Base-by-base conservation (phyloP, 2,113 vertebrate genomes). In the Dolichallabes microphthalmus region DNA sequence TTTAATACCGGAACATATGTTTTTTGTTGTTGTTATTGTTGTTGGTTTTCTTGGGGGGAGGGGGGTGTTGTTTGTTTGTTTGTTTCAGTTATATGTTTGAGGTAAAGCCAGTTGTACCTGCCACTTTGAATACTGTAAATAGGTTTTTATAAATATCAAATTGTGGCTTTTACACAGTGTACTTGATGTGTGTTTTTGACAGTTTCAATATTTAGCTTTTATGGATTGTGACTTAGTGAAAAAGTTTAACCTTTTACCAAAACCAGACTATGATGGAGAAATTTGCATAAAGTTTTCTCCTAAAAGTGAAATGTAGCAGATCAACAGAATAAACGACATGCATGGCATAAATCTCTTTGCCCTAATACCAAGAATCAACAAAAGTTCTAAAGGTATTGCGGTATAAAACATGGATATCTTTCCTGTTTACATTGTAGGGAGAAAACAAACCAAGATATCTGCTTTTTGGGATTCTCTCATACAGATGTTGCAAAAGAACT, bases 391-490 rank as follows among this genome's bases (percentile, higher is more conserved):
- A 53, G 30, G 27, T 78, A 52, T 57, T 45, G 22, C 17, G 20
- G 25, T 32, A 73, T 10, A 17, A 76, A 82, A 66, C 55, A 32
- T 68, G 20, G 45, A 73, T 45, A 45, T 35, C 57, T 74, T 71
- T 61, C 39, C 52, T 30, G 58, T 27, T 55, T 80, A 55, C 45
- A 55, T 27, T 6, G 45, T 77, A 55, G 53, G 32, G 60, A 82
- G 61, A 87, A 55, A 84, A 83, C 83, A 55, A 82, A 84, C 45
- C 79, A 50, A 52, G 78, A 80, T 64, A 13, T 32, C 86, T 75
- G 22, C 80, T 64, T 83, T 77, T 79, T 60, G 25, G 27, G n/a
- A 58, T 61, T 79, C 80, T 19, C 66, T 83, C 45, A 45, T 55
- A 82, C 71, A 82, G 53, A 25, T 80, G 39, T 50, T 71, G 30